These are phyloP conservation scores for human DNA, from an alignment of 2,113 vertebrate genomes.

Conservation along the genomic window GRCh38 chr6:8428501-8429000, in stretches of 20 bases:
- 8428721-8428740: not conserved
- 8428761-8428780: not conserved
- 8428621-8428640: not conserved
- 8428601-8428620: not conserved
- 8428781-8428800: slow-evolving; percentile 6
- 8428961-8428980: not conserved
- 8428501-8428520: not conserved
- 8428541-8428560: slow-evolving; percentile 10
- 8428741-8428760: not conserved
- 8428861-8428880: slow-evolving; percentile 30
- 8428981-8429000: not conserved
- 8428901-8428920: not conserved
- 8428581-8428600: not conserved
- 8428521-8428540: not conserved
- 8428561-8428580: not conserved
- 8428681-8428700: not conserved
- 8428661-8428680: not conserved
- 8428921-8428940: not conserved
- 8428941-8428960: slow-evolving; percentile 17
- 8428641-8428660: not conserved
- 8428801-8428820: not conserved
- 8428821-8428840: not conserved
- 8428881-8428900: not conserved
- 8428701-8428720: slow-evolving; percentile 15
- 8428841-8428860: not conserved